Conservation (phyloP, 23 tunicate species). For the Ciona savignyi region DNA sequence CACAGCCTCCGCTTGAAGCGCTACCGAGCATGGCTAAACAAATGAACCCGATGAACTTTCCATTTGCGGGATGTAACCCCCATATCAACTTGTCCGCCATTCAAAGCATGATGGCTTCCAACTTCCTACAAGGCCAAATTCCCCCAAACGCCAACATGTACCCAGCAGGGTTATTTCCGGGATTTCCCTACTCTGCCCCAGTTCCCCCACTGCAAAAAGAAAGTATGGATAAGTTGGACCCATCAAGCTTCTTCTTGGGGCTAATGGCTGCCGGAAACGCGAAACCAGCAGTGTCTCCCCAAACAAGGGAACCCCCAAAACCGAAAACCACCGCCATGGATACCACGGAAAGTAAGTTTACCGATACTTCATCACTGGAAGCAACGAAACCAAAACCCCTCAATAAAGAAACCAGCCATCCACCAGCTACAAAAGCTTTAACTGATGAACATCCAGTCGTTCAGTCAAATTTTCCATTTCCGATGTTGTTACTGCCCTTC, state of each 20-base stretch:
- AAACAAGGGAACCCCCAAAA: background rate
- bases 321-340: background rate
- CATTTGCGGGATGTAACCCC: background rate
- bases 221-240: constrained; percentile 3
- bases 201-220: background rate
- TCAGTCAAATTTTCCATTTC: constrained; percentile 9
- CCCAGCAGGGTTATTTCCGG: constrained; percentile 3
- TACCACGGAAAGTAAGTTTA: background rate
- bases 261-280: constrained; percentile 12
- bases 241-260: constrained; percentile 13
- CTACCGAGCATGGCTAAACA: background rate
- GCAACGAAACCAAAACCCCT: background rate
- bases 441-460: background rate
- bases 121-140: background rate
- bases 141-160: background rate
- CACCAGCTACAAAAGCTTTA: background rate
- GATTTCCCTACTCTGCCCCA: background rate
- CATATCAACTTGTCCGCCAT: background rate
- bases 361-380: background rate
- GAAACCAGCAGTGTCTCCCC: background rate
- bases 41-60: background rate
- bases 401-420: background rate
- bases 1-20: background rate
- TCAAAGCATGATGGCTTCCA: background rate
- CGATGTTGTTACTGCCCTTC: constrained; percentile 30